Evolutionary conservation across 1,140 invertebrate genomes (phyloP), one percentile per base, ranked within the genome.

Genomic region (Radopholus similis): DNA sequence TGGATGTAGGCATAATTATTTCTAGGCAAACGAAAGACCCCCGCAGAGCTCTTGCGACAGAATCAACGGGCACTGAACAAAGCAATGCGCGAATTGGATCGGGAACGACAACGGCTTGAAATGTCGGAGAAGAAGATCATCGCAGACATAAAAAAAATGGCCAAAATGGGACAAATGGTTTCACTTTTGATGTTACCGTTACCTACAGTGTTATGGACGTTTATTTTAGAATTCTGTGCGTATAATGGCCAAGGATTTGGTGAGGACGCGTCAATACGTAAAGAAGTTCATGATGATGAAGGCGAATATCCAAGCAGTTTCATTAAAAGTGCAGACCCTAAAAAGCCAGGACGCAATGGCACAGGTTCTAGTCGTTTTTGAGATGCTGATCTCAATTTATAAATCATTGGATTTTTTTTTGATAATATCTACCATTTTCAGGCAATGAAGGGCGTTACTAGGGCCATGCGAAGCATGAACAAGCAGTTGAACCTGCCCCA

Each of bases 251-350:
- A 96, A 95, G 86, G 96, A 99, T 86, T 85, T 99, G 66, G 96
- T 99, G 0, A 87, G 96, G 75, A 98, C 95, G 11, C 87, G 95
- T 68, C 75, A 90, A 32, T 97, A 97, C 80, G 89, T 92, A 26
- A 96, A 97, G 83, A 99, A 99, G 84, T 98, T 99, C 82, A 97
- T 98, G 88, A 83, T 98, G 57, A 98, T 99, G 95, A 93, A 92
- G 83, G 95, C 96, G 2, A 98, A 99, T 82, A 98, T 99, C 78
- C 95, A 99, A 85, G 96, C 95, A 4, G 95, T 99, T 9, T 92
- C 93, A 1, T 85, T 99, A 34, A 99, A 98, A 86, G 96, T 99
- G 71, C 94, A 97, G 85, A 97, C 95, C 0, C 86, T 99, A 2
- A 89, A 93, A 83, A 97, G 94, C 13, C 95, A 97, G 85, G 97